A percentile compares a stretch with the other conserved stretches of the same genome.
These are phyloP conservation scores for Poecilia wingei DNA, from an alignment of 2,797 vertebrate genomes.

Conservation along the genomic window DNA sequence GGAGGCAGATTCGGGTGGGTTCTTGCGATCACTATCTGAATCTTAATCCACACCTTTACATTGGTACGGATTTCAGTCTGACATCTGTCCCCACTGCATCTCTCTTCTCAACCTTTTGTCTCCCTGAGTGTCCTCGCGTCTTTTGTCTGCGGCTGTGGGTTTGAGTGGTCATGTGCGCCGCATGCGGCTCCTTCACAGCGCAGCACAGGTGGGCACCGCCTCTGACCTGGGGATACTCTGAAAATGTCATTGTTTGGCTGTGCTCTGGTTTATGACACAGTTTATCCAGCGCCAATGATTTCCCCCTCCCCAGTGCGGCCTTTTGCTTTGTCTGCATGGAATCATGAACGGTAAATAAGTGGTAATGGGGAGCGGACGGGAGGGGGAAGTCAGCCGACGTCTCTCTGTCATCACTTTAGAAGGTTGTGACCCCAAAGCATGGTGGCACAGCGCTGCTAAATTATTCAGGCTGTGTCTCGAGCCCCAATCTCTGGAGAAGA, in stretches of 20 bases:
- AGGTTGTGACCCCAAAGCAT: conserved; percentile 84
- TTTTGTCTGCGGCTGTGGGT: conserved; percentile 65
- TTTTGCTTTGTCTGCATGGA: conserved; percentile 75
- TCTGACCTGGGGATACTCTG: conserved; percentile 61
- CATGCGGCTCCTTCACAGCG: conserved; percentile 56
- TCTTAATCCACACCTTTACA: conserved; percentile 59
- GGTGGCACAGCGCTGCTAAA: conserved; percentile 83
- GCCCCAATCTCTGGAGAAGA: conserved; percentile 80
- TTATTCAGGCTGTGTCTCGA: conserved; percentile 85
- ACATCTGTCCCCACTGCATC: conserved; percentile 63
- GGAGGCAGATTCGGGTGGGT: conserved; percentile 36
- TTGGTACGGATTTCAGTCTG: conserved; percentile 38
- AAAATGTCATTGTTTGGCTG: conserved; percentile 82
- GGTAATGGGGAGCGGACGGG: conserved; percentile 83
- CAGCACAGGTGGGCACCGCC: conserved; percentile 49
- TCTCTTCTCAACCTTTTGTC: conserved; percentile 67
- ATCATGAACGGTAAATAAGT: conserved; percentile 82
- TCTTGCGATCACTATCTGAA: conserved; percentile 39
- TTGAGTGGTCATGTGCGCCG: conserved; percentile 53
- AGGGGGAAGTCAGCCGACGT: conserved; percentile 75
- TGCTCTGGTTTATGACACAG: conserved; percentile 72
- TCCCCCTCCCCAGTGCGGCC: conserved; percentile 61
- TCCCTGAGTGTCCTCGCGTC: conserved; percentile 52
- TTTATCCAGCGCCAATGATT: conserved; percentile 75
- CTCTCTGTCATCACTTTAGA: conserved; percentile 87